A percentile compares a stretch with the other conserved stretches of the same genome.
These are phyloP conservation scores for Talpa occidentalis DNA, from an alignment of 2,113 vertebrate species.

Conservation along the genomic window DNA sequence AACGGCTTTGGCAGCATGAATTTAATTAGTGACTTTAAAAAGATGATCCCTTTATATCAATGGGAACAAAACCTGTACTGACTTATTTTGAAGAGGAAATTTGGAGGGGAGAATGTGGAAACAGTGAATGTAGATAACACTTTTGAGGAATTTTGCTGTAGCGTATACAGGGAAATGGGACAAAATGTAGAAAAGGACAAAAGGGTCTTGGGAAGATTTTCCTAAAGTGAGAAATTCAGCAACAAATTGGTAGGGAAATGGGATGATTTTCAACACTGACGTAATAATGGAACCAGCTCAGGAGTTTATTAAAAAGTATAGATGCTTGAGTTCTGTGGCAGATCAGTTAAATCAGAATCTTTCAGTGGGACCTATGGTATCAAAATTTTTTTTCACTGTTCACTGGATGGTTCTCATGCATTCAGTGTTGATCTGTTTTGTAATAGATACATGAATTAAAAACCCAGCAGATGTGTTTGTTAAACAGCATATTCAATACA, in stretches of 20 bases:
- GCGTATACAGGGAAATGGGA: not conserved
- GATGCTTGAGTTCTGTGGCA: not conserved
- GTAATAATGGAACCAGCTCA: not conserved
- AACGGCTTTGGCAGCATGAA: not conserved
- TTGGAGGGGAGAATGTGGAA: not conserved
- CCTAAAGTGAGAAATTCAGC: not conserved
- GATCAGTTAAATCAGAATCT: not conserved
- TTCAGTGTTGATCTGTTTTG: not conserved
- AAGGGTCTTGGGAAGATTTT: not conserved
- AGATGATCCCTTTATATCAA: not conserved
- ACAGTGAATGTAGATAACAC: not conserved
- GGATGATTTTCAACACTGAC: not conserved
- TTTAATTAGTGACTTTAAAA: not conserved
- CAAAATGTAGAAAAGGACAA: not conserved
- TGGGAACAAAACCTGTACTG: not conserved
- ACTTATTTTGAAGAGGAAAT: not conserved
- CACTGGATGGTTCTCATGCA: not conserved
- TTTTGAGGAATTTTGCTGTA: not conserved
- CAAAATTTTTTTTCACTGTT: not conserved
- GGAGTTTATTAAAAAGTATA: not conserved
- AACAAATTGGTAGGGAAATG: not conserved
- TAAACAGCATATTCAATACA: not conserved
- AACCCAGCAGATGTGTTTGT: not conserved
- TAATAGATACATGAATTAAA: not conserved
- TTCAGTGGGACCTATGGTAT: not conserved